Evolutionary conservation across 2,797 vertebrate genomes (phyloP), one percentile per base, ranked within the genome.

Genomic region (Lacerta bilineata): DNA sequence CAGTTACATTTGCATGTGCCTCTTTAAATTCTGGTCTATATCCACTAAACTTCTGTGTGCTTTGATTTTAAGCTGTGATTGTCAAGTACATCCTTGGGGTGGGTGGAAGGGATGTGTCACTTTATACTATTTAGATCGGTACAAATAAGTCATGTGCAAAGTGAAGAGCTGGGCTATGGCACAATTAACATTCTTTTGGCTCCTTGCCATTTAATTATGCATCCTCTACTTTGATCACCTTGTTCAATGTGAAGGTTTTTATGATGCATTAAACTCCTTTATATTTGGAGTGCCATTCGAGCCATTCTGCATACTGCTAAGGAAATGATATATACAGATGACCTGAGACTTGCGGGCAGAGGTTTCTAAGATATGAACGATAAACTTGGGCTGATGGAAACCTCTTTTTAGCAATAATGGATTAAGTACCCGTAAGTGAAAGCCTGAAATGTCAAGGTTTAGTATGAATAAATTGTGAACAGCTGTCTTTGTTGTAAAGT

Each of bases 1-100:
- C 36, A 27, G 8, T 10, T 25, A 25, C 8, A 23, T 36, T 69
- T 33, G 41, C 84, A 36, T 25, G 7, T 36, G n/a, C 17, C 33
- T 43, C 33, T 43, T 74, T 81, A 61, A 50, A 87, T 74, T 59
- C 36, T 25, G 33, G 9, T 41, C 84, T 72, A 39, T 81, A 18
- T 43, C 2, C 9, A 8, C 6, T 23, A 11, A 50, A 74, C 27
- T 88, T 88, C 90, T 69, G 23, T 6, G 59, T 61, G 72, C 69
- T 93, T 92, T 95, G 82, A 87, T 93, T 36, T 87, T 23, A 29
- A 55, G 29, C 80, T 75, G 50, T 15, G 50, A 90, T 41, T 92
- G 69, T 78, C 39, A 74, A 41, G 81, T 83, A 82, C 41, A 68
- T 5, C 13, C 18, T 55, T 87, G 46, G 41, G 33, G 78, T 1